Evolutionary conservation across 1,140 invertebrate species (phyloP).

Genomic region (Drosophila obscura): DNA sequence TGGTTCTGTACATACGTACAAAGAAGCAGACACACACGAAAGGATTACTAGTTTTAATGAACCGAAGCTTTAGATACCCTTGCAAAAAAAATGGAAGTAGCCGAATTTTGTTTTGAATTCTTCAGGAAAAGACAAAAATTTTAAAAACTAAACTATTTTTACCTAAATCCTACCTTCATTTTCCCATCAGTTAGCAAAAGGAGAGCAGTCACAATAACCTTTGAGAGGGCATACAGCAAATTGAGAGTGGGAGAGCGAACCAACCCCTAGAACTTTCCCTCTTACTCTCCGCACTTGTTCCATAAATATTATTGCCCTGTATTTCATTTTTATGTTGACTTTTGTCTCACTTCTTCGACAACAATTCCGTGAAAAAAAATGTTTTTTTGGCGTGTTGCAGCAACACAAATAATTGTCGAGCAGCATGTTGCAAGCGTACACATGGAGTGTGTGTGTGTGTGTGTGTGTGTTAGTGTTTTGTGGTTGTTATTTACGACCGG

Average conservation of each 20-base stretch:
- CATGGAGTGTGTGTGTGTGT: constrained; percentile 5
- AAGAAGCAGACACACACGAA: constrained; percentile 2
- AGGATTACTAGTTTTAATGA: too few relatives aligned
- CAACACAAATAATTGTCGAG: constrained; percentile 81
- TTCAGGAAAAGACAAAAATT: not conserved
- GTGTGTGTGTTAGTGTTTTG: constrained; percentile 20
- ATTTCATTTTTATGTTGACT: constrained; percentile 81
- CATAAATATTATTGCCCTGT: constrained; percentile 74
- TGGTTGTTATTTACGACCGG: constrained; percentile 73
- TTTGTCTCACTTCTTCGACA: constrained; percentile 46
- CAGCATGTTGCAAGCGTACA: constrained; percentile 64
- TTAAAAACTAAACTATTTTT: not conserved
- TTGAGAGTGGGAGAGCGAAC: not conserved
- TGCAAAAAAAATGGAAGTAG: too few relatives aligned
- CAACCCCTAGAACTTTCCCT: constrained; percentile 8
- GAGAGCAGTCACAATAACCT: too few relatives aligned
- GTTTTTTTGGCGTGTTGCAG: constrained; percentile 78
- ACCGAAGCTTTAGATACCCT: too few relatives aligned
- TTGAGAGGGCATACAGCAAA: too few relatives aligned
- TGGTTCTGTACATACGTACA: constrained; percentile 17
- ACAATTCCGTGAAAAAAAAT: constrained; percentile 48
- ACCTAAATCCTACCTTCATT: too few relatives aligned
- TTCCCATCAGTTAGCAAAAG: too few relatives aligned
- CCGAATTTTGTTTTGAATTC: too few relatives aligned
- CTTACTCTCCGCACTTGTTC: constrained; percentile 58